Evolutionary conservation across 2,888 invertebrate genomes (phyloP).

Genomic region (Lampropteryx suffumata): DNA sequence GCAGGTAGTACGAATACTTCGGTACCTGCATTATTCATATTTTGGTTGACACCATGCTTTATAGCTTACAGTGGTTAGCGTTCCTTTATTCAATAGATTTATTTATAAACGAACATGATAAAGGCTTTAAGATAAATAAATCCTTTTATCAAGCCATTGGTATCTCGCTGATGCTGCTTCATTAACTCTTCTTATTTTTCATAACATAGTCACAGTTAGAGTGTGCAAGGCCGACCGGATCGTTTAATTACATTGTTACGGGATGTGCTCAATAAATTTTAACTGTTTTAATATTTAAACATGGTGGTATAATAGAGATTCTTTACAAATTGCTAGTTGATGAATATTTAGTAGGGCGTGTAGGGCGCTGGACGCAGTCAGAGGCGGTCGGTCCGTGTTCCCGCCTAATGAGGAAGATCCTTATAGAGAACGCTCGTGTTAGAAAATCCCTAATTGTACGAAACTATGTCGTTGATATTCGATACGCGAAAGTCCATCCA

Average conservation of each 20-base stretch:
- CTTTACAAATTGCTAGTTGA: slow-evolving; percentile 63
- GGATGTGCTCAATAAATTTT: slow-evolving; percentile 57
- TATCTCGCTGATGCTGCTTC: slow-evolving; percentile 40
- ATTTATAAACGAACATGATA: too few species aligned
- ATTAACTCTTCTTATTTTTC: slow-evolving; percentile 38
- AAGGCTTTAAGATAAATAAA: too few species aligned
- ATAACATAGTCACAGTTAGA: slow-evolving; percentile 49
- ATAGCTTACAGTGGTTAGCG: too few species aligned
- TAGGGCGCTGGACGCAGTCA: slow-evolving; percentile 39
- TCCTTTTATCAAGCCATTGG: slow-evolving; percentile 38
- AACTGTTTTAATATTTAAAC: slow-evolving; percentile 54
- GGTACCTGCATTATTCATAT: too few species aligned
- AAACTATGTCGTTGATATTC: slow-evolving; percentile 70
- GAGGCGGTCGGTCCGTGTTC: slow-evolving; percentile 53
- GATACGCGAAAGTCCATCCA: slow-evolving; percentile 58
- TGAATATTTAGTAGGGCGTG: slow-evolving; percentile 71
- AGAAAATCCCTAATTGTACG: slow-evolving; percentile 73
- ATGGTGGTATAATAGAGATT: slow-evolving; percentile 54
- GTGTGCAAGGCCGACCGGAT: slow-evolving; percentile 52
- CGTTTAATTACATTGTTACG: slow-evolving; percentile 66
- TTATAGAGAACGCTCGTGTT: slow-evolving; percentile 65
- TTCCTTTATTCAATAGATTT: too few species aligned
- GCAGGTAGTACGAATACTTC: background rate
- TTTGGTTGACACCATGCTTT: too few species aligned
- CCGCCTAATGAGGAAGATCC: slow-evolving; percentile 69